Evolutionary conservation across 2,797 vertebrate genomes (phyloP).

Genomic region (Rhinoraja longicauda): DNA sequence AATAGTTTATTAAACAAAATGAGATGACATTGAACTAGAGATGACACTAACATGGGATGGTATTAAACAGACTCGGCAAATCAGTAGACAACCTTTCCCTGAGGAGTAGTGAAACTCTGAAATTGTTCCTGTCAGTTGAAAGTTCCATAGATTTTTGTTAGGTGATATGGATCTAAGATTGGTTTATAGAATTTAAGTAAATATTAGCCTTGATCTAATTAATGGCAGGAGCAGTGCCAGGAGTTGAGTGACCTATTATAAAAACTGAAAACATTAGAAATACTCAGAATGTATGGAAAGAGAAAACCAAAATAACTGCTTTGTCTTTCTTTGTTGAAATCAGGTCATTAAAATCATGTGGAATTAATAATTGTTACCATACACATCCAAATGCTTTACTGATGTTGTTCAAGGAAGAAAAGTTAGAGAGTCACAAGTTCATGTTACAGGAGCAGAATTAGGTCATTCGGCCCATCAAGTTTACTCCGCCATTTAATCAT

Average conservation of each 20-base stretch:
- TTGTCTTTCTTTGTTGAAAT: too few relatives aligned
- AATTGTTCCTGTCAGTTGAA: neutral
- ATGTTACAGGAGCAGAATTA: too few relatives aligned
- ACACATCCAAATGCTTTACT: too few relatives aligned
- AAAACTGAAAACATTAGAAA: too few relatives aligned
- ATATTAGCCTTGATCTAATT: neutral
- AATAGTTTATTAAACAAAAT: neutral
- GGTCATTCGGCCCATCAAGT: too few relatives aligned
- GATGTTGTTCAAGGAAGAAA: too few relatives aligned
- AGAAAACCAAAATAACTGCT: too few relatives aligned
- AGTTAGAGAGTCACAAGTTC: too few relatives aligned
- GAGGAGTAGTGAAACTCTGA: neutral
- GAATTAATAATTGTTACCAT: too few relatives aligned
- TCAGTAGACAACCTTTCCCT: neutral
- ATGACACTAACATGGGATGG: neutral
- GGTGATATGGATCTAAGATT: neutral
- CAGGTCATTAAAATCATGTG: too few relatives aligned
- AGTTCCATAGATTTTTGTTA: neutral
- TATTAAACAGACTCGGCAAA: neutral
- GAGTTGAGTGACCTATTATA: neutral
- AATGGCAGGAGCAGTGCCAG: neutral
- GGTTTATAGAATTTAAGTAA: neutral
- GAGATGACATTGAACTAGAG: neutral
- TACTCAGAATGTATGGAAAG: too few relatives aligned
- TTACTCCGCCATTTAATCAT: too few relatives aligned